Evolutionary conservation across 2,888 invertebrate species (phyloP), one percentile per base, ranked within the genome.

Genomic region (Acanthosepion esculentum): DNA sequence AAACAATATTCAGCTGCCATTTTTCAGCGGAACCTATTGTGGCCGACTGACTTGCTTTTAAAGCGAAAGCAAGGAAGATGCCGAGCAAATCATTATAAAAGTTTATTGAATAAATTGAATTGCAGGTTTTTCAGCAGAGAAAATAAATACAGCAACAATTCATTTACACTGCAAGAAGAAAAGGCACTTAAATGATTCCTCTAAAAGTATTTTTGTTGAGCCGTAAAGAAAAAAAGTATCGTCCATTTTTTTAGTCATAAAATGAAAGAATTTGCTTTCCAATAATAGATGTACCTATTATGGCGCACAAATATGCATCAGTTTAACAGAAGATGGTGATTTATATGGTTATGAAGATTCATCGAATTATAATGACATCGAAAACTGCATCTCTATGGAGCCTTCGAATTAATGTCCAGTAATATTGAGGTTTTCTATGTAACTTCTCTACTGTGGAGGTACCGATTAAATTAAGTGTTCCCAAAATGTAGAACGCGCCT

Each of bases 41-140:
- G 78, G 12, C 33, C 78, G 78, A 33, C 15, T 78, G n/a, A n/a
- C 10, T 78, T 5, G n/a, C 78, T n/a, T 59, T 20, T 6, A n/a
- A 33, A 33, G 33, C 33, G 29, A n/a, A 29, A 78, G n/a, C n/a
- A 78, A n/a, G n/a, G 0, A 78, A 78, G n/a, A 33, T 26, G 26
- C 20, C 6, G 20, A 33, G n/a, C 5, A 33, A 78, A 78, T n/a
- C n/a, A 5, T 12, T n/a, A n/a, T n/a, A 78, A 78, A 78, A 78
- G n/a, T 78, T n/a, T 78, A 78, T 78, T 78, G n/a, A 78, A 78
- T 78, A n/a, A 78, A 78, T 78, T 78, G 78, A 78, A 33, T 78
- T n/a, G n/a, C 78, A 78, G n/a, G 78, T 33, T 33, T 78, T 78
- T n/a, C n/a, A 78, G 33, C n/a, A n/a, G n/a, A 4, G n/a, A 29